Evolutionary conservation across 1,140 invertebrate genomes (phyloP).

Genomic region (Portunus trituberculatus): DNA sequence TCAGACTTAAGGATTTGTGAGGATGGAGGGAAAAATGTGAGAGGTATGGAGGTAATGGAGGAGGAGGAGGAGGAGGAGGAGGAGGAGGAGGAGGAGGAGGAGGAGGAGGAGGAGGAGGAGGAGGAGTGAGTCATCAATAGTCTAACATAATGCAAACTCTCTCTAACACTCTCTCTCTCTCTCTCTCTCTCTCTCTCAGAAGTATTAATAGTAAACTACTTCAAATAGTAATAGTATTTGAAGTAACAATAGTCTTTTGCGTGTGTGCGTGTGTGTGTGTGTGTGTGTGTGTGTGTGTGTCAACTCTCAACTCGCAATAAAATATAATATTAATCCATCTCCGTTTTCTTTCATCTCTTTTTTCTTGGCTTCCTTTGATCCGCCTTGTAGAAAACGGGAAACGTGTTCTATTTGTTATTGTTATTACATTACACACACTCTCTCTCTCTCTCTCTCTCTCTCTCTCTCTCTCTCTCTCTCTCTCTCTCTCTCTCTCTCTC

Average conservation of each 20-base stretch:
- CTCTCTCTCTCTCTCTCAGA: neutral
- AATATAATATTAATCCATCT: no score
- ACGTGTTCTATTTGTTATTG: no score
- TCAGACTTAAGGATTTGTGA: neutral
- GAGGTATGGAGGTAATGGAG: neutral
- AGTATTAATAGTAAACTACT: neutral
- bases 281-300: conserved; percentile 36
- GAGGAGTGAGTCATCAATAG: neutral
- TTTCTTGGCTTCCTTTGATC: no score
- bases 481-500: no score
- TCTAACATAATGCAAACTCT: neutral
- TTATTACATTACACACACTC: no score
- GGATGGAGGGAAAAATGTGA: neutral
- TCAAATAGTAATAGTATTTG: neutral
- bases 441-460: no score
- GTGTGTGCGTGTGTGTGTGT: conserved; percentile 40
- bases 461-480: no score
- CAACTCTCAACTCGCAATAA: no score
- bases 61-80: neutral
- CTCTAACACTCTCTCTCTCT: no score
- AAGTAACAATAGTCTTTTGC: neutral
- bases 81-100: neutral
- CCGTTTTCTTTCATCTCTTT: no score
- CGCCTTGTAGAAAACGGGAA: no score
- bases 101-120: neutral